These are phyloP conservation scores for Psettodes erumei DNA, from an alignment of 2,113 vertebrate species.

Conservation along the genomic window DNA sequence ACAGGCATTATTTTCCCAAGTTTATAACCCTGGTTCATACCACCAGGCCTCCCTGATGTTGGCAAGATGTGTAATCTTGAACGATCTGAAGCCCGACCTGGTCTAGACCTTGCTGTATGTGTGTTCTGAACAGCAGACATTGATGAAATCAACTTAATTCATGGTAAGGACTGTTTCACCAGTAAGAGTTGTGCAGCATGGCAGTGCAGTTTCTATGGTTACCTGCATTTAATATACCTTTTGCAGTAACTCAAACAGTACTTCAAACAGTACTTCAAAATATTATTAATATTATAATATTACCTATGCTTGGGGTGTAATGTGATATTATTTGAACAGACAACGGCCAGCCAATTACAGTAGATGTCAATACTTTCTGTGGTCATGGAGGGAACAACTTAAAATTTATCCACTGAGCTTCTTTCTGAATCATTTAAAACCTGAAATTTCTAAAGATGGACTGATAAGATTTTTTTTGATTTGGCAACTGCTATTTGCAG, in stretches of 20 bases:
- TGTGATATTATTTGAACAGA: slow-evolving; percentile 14
- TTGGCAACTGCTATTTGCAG: background rate
- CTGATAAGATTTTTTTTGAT: background rate
- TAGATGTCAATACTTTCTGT: background rate
- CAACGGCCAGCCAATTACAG: background rate
- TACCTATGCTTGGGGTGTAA: background rate
- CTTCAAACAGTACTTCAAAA: slow-evolving; percentile 18
- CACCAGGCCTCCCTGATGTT: no score
- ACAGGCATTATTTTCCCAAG: no score
- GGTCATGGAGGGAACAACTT: background rate
- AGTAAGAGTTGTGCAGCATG: background rate
- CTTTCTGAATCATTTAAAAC: background rate
- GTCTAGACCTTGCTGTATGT: background rate
- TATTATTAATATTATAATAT: no score
- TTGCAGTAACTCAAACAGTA: slow-evolving; percentile 3
- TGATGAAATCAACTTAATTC: slow-evolving; percentile 8
- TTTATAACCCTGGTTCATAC: no score
- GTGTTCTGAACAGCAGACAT: background rate
- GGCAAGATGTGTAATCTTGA: no score
- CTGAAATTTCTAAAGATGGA: background rate
- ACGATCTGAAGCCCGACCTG: background rate
- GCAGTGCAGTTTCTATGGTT: slow-evolving; percentile 31
- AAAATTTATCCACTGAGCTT: background rate
- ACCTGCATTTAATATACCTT: slow-evolving; percentile 28
- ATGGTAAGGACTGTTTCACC: background rate